phyloP scores from a whole-genome alignment of 2,888 invertebrate species.

The Syrista parreyssii region DNA sequence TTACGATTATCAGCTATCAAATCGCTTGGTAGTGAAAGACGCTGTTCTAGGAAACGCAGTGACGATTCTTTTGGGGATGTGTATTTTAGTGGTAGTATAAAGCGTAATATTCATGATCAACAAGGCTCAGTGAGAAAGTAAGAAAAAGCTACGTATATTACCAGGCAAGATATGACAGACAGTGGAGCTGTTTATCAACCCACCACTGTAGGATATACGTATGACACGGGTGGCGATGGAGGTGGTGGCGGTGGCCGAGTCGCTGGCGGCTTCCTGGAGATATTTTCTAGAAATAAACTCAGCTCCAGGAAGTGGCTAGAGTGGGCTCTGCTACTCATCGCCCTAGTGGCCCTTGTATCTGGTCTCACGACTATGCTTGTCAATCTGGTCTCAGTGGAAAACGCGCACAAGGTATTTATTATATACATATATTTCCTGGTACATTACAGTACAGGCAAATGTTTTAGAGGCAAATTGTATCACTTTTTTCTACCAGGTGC shows the following conservation, averaged over 20 bases:
- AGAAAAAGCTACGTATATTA: no score
- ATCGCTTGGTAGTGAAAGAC: no score
- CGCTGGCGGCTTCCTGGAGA: constrained; percentile 55
- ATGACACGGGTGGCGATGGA: constrained; percentile 56
- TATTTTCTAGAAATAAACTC: constrained; percentile 60
- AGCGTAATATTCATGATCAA: no score
- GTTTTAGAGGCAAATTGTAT: no score
- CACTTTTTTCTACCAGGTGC: not conserved
- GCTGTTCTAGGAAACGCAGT: no score
- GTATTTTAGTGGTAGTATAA: no score
- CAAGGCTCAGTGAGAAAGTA: no score
- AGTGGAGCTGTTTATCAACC: constrained; percentile 64
- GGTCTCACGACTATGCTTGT: constrained; percentile 57
- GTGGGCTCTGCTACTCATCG: constrained; percentile 58
- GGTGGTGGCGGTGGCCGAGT: constrained; percentile 45
- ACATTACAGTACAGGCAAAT: no score
- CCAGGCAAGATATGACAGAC: constrained; percentile 53
- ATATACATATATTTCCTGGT: no score
- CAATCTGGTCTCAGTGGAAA: constrained; percentile 48
- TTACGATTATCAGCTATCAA: no score
- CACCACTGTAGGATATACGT: constrained; percentile 62
- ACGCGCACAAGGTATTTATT: constrained; percentile 17
- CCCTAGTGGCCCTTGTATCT: constrained; percentile 54
- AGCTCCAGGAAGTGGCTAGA: constrained; percentile 61
- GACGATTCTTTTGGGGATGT: no score